Evolutionary conservation across 2,113 vertebrate genomes (phyloP).

Genomic region (Peromyscus polionotus): DNA sequence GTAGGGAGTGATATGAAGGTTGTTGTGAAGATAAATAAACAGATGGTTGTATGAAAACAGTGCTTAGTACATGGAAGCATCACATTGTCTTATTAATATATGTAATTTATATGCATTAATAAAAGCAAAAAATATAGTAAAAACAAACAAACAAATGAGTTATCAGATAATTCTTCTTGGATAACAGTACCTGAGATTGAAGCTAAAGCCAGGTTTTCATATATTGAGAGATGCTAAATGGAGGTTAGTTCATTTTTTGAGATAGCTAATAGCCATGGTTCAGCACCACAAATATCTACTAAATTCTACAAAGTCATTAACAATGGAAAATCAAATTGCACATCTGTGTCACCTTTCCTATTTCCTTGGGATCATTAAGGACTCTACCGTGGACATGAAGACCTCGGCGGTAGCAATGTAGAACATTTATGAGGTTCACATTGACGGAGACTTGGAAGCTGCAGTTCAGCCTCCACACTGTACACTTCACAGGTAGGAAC

Average conservation of each 20-base stretch:
- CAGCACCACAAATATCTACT: background rate
- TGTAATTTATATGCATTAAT: background rate
- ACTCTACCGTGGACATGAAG: background rate
- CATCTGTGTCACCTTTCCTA: background rate
- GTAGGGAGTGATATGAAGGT: too few relatives aligned
- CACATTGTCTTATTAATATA: background rate
- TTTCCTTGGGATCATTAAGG: background rate
- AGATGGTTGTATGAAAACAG: background rate
- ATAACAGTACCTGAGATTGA: background rate
- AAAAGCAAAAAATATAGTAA: background rate
- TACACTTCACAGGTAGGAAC: background rate
- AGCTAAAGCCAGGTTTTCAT: background rate
- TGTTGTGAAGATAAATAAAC: background rate
- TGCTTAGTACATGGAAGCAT: background rate
- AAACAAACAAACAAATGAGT: conserved; percentile 5
- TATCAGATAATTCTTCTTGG: background rate
- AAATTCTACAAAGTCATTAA: background rate
- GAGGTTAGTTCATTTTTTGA: background rate
- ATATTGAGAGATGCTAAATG: background rate
- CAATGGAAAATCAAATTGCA: background rate
- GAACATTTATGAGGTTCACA: background rate
- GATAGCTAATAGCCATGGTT: background rate
- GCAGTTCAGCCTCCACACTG: background rate
- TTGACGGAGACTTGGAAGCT: background rate
- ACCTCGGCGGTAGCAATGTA: background rate